Base-by-base conservation (phyloP, 2,113 vertebrate genomes). In the Rana temporaria region DNA sequence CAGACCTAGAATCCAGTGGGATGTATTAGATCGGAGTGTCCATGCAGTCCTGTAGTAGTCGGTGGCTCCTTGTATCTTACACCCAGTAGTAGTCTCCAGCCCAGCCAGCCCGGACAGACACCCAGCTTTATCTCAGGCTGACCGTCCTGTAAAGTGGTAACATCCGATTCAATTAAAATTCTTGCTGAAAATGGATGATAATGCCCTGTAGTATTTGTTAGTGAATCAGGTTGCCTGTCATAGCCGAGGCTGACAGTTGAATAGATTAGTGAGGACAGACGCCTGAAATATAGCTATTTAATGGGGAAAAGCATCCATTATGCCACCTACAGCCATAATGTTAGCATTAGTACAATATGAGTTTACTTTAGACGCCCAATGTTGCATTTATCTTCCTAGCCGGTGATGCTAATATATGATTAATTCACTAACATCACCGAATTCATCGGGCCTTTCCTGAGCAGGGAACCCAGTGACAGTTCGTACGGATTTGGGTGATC, bases 271-370 rank as follows among this genome's bases (percentile, higher is more conserved):
- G 87, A 0, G 68, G 32, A 0, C 77, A 6, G 62, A 84, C 9
- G 65, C 71, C 88, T 88, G 88, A 90, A 94, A 91, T 88, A 87
- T 79, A 88, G 87, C 81, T 74, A 0, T 87, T 90, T 90, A 89
- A 89, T 64, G 86, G 85, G 80, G 85, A 79, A 65, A 73, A 53
- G 79, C 79, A 64, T 30, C 79, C 38, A 52, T 66, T 57, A 66
- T 56, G 66, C 4, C 79, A 73, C 26, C 60, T 66, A 42, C 52
- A n/a, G n/a, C 55, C 67, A 52, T 48, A 53, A 15, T 22, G 68
- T 22, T 70, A 53, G 22, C 20, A 20, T n/a, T 63, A 52, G 26
- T 30, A n/a, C 0, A 18, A 15, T 67, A 48, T 11, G 42, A 48
- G 42, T 18, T 60, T 60, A 60, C 20, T 60, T 60, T 60, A 60